phyloP scores from a whole-genome alignment of 2,113 vertebrate species.

The Illadopsis cleaveri region DNA sequence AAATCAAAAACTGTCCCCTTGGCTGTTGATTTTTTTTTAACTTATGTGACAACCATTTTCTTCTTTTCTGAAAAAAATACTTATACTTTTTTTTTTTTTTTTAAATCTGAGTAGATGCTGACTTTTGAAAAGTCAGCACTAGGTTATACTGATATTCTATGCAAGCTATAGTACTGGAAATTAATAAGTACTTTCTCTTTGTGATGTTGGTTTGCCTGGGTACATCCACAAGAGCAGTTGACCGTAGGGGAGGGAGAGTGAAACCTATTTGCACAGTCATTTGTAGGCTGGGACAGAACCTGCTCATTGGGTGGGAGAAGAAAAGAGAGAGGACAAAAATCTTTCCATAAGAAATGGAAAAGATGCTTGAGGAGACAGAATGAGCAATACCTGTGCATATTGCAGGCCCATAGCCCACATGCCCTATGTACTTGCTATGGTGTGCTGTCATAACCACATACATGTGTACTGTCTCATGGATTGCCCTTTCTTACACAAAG shows the following conservation, averaged over 20 bases:
- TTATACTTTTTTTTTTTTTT: not conserved
- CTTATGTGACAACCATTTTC: not conserved
- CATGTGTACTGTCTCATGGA: not conserved
- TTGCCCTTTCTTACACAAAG: not conserved
- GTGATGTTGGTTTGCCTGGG: not conserved
- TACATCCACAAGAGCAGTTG: not conserved
- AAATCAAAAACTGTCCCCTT: not conserved
- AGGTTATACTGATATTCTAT: not conserved
- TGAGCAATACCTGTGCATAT: not conserved
- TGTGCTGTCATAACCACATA: not conserved
- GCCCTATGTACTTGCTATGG: not conserved
- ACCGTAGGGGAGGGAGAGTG: not conserved
- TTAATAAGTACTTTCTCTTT: not conserved
- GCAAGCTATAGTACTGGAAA: not conserved
- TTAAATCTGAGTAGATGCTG: not conserved
- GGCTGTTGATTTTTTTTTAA: accelerated
- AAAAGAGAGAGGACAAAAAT: not conserved
- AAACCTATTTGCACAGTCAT: not conserved
- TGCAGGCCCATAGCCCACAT: not conserved
- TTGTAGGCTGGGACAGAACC: not conserved
- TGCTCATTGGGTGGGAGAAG: not conserved
- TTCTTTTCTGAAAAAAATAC: not conserved
- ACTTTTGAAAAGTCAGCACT: not conserved
- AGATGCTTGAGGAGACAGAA: not conserved
- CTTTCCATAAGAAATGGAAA: not conserved